phyloP scores from a whole-genome alignment of 2,113 vertebrate genomes.

The Sylvietta virens region DNA sequence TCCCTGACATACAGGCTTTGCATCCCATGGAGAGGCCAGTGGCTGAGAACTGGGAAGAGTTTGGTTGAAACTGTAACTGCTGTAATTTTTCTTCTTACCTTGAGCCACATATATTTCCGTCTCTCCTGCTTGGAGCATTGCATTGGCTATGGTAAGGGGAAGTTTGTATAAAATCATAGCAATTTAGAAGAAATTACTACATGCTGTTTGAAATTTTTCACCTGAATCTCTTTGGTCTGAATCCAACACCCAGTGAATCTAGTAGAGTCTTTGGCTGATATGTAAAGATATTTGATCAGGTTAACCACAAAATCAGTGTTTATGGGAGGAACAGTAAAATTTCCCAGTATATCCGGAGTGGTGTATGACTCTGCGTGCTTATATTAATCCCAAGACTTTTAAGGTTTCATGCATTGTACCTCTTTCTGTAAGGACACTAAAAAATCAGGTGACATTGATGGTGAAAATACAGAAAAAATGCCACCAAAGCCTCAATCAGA shows the following conservation, averaged over 20 bases:
- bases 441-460: not conserved
- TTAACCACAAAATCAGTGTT: not conserved
- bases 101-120: not conserved
- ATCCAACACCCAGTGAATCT: not conserved
- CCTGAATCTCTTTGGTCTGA: not conserved
- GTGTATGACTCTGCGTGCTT: not conserved
- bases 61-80: not conserved
- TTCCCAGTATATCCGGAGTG: not conserved
- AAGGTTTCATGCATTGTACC: not conserved
- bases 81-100: not conserved
- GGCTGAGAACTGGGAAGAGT: not conserved
- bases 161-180: not conserved
- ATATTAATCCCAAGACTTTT: not conserved
- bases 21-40: not conserved
- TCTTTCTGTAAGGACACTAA: not conserved
- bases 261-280: not conserved
- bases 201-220: not conserved
- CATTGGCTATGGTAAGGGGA: not conserved
- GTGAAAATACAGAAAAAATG: not conserved
- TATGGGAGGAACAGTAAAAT: not conserved
- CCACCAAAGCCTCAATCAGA: not conserved
- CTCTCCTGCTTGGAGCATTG: not conserved
- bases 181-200: not conserved
- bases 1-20: not conserved
- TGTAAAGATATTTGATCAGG: not conserved